Evolutionary conservation across 2,888 invertebrate genomes (phyloP), one percentile per base, ranked within the genome.

Genomic region (Rhabditoides inermis): DNA sequence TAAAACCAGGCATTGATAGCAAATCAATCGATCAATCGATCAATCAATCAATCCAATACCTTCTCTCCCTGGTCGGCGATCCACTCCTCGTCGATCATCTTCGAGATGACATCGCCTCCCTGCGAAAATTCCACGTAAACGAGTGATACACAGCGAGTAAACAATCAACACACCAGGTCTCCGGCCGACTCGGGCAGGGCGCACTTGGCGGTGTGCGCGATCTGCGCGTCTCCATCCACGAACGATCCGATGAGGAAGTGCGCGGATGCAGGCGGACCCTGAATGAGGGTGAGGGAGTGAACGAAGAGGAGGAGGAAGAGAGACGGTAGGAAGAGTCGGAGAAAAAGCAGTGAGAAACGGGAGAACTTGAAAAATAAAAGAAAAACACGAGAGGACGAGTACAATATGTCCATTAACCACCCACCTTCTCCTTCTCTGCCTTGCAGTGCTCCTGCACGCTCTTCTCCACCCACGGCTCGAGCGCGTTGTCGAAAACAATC

Each of bases 191-290:
- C 51, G 5, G 51, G 51, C 2, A 51, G 46, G 2, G 51, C 45
- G 32, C 51, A 51, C 27, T 46, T 51, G 18, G 51, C 37, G 15
- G 35, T 41, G 51, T 51, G 51, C 3, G 46, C 46, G 22, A 51
- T 40, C 22, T 51, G 46, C 25, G 45, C 40, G 7, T 51, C 51
- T 18, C 45, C 46, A 7, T 18, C 30, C 2, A 40, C 18, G 39
- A 36, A 27, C 27, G 40, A 39, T 23, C 51, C 51, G 36, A 47
- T 35, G 5, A 51, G 45, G 7, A 51, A 46, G 35, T 46, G 35
- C 30, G 45, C 51, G 32, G 36, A 20, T 25, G 42, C 23, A 30
- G 41, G 28, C 23, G 32, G 27, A 23, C 50, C 50, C 50, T 44
- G 32, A 32, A 32, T 32, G 32, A 15, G 15, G 32, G 15, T 32